Evolutionary conservation across 2,797 vertebrate genomes (phyloP).

Genomic region (Leptoclinus maculatus): DNA sequence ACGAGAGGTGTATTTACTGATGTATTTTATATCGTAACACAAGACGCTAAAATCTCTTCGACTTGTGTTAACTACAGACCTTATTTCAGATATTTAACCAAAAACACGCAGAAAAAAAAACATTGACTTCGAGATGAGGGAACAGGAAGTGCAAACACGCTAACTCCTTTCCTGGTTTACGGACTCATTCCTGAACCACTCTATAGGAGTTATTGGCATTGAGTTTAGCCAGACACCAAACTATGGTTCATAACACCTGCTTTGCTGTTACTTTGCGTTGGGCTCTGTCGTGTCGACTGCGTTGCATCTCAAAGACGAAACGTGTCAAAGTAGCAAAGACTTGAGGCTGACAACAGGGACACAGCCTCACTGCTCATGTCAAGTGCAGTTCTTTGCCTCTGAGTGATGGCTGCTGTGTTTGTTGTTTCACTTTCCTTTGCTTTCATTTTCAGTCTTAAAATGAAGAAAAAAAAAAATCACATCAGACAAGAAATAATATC

Average conservation of each 20-base stretch:
- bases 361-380: constrained; percentile 12
- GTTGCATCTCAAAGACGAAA: constrained; percentile 11
- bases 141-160: too few relatives aligned
- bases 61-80: too few relatives aligned
- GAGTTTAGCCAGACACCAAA: neutral
- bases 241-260: neutral
- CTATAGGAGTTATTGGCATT: neutral
- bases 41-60: too few relatives aligned
- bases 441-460: constrained; percentile 34
- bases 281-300: neutral
- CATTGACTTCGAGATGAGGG: too few relatives aligned
- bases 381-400: constrained; percentile 14
- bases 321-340: constrained; percentile 19
- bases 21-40: too few relatives aligned
- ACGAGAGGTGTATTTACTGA: too few relatives aligned
- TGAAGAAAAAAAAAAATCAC: constrained; percentile 18
- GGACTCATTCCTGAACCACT: neutral
- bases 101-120: too few relatives aligned
- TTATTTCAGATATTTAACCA: too few relatives aligned
- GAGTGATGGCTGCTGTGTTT: constrained; percentile 38
- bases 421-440: constrained; percentile 29
- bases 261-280: neutral
- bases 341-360: constrained; percentile 14
- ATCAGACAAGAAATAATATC: constrained; percentile 60
- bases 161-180: neutral